A percentile compares a stretch with the other conserved stretches of the same genome.
Conservation (phyloP, 2,797 vertebrate species). For the Oceanodroma leucorhoa region DNA sequence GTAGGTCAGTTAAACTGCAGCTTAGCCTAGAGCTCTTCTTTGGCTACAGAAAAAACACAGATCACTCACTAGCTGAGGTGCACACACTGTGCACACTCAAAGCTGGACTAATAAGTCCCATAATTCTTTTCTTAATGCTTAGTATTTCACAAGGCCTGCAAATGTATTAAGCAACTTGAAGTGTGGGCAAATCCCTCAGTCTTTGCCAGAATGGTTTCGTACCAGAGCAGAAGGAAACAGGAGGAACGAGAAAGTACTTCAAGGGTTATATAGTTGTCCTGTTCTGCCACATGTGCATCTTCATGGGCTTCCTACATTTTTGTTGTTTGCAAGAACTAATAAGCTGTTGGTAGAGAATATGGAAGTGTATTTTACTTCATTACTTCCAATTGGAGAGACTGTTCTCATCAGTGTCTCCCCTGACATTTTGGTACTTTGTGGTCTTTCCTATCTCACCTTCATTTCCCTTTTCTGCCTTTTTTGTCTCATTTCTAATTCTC, state of each 20-base stretch:
- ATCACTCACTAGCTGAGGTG: background rate
- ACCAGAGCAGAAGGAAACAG: background rate
- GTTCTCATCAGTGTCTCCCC: background rate
- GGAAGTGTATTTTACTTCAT: background rate
- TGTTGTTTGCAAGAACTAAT: background rate
- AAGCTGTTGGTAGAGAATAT: background rate
- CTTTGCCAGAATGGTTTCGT: background rate
- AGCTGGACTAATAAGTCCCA: background rate
- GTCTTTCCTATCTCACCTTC: background rate
- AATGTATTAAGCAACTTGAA: background rate
- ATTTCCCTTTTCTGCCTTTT: background rate
- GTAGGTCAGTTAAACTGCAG: background rate
- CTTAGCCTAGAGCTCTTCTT: background rate
- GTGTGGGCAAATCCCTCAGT: background rate
- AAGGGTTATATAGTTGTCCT: background rate
- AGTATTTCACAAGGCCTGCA: background rate
- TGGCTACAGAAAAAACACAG: background rate
- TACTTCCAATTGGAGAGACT: background rate
- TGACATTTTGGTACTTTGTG: background rate
- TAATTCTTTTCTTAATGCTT: background rate
- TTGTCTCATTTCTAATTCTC: background rate
- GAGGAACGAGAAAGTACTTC: background rate
- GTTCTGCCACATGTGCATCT: background rate
- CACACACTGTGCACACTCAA: background rate
- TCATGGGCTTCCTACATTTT: background rate